These are phyloP conservation scores for Synergus umbraculus DNA, from an alignment of 2,888 invertebrate species.

Conservation along the genomic window DNA sequence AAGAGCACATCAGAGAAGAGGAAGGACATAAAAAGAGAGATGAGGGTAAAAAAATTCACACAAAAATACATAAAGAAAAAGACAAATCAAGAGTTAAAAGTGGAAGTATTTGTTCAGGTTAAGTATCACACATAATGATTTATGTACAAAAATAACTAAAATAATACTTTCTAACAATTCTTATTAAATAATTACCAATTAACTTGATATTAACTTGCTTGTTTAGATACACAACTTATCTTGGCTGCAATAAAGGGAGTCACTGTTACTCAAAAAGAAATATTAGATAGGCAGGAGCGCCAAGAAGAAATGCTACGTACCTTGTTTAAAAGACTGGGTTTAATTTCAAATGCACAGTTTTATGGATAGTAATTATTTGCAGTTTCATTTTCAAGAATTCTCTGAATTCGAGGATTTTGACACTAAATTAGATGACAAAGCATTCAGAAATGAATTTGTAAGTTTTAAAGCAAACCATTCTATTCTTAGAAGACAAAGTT, in stretches of 20 bases:
- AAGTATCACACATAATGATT: neutral
- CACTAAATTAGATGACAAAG: neutral
- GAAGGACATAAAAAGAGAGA: neutral
- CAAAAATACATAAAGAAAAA: neutral
- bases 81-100: neutral
- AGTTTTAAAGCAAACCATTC: neutral
- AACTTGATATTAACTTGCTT: neutral
- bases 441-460: slow-evolving; percentile 1
- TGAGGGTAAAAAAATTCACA: neutral
- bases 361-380: neutral
- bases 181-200: neutral
- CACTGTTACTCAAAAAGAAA: neutral
- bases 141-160: neutral
- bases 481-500: neutral
- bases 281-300: neutral
- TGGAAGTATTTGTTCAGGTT: neutral
- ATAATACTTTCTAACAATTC: neutral
- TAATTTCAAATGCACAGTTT: neutral
- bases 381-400: neutral
- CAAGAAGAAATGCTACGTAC: neutral
- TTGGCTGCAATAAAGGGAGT: neutral
- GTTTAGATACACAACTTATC: neutral
- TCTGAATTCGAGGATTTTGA: neutral
- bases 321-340: neutral
- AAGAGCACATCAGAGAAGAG: neutral